These are phyloP conservation scores for Leptodactylus fuscus DNA, from an alignment of 2,113 vertebrate genomes.

Conservation along the genomic window DNA sequence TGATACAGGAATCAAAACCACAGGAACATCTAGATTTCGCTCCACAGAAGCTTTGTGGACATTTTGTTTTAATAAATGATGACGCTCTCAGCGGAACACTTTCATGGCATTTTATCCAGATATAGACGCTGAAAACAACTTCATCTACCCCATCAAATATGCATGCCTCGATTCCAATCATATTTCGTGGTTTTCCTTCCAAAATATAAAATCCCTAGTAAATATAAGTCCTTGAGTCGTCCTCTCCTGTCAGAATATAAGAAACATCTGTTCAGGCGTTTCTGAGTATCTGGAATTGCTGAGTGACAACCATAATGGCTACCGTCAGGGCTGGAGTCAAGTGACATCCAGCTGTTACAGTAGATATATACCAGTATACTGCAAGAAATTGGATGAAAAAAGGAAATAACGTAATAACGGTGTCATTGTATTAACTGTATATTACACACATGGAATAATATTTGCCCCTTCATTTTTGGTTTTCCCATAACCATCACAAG, in stretches of 20 bases:
- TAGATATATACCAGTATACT: too few relatives aligned
- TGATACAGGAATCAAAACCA: conserved; percentile 42
- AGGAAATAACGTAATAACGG: too few relatives aligned
- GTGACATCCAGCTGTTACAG: too few relatives aligned
- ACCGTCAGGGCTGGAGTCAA: too few relatives aligned
- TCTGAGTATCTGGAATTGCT: too few relatives aligned
- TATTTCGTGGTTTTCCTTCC: not conserved
- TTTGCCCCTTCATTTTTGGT: too few relatives aligned
- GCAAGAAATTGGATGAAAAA: too few relatives aligned
- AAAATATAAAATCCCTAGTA: not conserved
- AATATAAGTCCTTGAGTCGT: not conserved
- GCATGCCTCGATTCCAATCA: not conserved
- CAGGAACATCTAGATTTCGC: conserved; percentile 31
- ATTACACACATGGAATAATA: too few relatives aligned
- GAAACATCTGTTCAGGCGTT: not conserved
- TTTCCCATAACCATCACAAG: too few relatives aligned
- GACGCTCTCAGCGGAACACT: not conserved
- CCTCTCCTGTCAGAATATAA: not conserved
- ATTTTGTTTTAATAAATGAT: conserved; percentile 32
- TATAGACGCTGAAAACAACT: conserved; percentile 14
- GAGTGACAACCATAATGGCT: too few relatives aligned
- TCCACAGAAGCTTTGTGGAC: conserved; percentile 29
- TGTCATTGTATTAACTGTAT: too few relatives aligned
- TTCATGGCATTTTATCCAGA: not conserved
- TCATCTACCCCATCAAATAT: not conserved